phyloP scores from a whole-genome alignment of 2,888 invertebrate genomes.

The Pseudococcus viburni region DNA sequence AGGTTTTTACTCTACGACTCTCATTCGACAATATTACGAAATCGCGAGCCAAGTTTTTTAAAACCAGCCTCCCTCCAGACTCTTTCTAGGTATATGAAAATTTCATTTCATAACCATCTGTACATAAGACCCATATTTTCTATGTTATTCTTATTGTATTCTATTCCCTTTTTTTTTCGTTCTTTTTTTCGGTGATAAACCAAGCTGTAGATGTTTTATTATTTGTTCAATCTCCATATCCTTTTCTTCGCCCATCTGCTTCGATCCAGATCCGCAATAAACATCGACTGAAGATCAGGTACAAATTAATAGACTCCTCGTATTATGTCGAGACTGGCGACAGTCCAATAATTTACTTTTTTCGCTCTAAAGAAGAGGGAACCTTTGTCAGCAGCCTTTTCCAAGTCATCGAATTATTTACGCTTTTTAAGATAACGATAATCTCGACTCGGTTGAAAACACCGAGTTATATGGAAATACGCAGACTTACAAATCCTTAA shows the following conservation, averaged over 20 bases:
- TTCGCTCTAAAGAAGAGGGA: not conserved
- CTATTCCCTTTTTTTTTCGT: not conserved
- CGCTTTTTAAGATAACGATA: slow-evolving; percentile 51
- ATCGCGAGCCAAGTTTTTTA: not conserved
- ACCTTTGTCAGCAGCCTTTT: slow-evolving; percentile 14
- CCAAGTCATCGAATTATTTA: slow-evolving; percentile 11
- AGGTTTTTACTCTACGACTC: not conserved
- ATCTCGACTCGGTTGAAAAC: not conserved
- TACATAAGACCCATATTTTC: not conserved
- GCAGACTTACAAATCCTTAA: not conserved
- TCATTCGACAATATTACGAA: not conserved
- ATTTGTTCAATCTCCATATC: no score
- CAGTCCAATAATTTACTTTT: not conserved
- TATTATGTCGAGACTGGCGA: not conserved
- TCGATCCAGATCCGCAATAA: not conserved
- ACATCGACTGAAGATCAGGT: not conserved
- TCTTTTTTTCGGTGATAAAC: not conserved
- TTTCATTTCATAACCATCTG: not conserved
- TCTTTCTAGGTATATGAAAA: not conserved
- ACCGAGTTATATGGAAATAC: not conserved
- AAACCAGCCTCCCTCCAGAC: not conserved
- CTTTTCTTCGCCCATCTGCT: no score
- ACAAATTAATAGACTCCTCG: not conserved
- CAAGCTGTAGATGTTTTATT: not conserved
- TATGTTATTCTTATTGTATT: not conserved